Percentiles rank a stretch among this genome's conserved stretches.
phyloP scores from a whole-genome alignment of 2,888 invertebrate genomes.

The Drosophila macrospina region DNA sequence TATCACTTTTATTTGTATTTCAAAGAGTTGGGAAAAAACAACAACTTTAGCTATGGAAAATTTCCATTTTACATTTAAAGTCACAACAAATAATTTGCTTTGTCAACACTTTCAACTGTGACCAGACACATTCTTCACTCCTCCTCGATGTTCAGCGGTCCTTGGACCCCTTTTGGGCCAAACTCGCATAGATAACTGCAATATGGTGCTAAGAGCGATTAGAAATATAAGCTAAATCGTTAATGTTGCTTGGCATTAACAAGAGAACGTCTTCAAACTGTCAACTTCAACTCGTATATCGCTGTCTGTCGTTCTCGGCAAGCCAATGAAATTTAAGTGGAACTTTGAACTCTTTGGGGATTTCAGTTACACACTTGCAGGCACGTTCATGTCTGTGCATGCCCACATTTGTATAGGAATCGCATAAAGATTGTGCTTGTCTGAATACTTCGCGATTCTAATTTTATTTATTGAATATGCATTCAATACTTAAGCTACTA shows the following conservation, averaged over 20 bases:
- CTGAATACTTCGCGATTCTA: background rate
- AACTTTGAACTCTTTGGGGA: conserved; percentile 32
- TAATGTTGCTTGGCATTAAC: conserved; percentile 1
- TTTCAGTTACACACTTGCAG: background rate
- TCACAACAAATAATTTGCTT: too few species aligned
- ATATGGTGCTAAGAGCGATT: background rate
- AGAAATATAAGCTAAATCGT: conserved; percentile 9
- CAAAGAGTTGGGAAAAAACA: too few species aligned
- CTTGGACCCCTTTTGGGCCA: background rate
- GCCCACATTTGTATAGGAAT: conserved; percentile 13
- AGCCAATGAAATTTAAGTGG: conserved; percentile 38
- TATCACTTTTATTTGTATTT: too few species aligned
- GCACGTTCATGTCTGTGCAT: background rate
- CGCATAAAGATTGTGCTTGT: conserved; percentile 6
- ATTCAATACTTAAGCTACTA: too few species aligned
- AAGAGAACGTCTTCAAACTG: background rate
- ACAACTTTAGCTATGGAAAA: too few species aligned
- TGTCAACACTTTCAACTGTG: background rate
- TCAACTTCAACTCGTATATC: conserved; percentile 10
- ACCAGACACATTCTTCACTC: background rate
- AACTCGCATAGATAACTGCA: background rate
- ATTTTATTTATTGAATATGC: background rate
- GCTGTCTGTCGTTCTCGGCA: background rate
- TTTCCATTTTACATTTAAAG: too few species aligned
- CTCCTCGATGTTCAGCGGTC: background rate